These are phyloP conservation scores for Tachina lurida DNA, from an alignment of 2,888 invertebrate species.

Conservation along the genomic window DNA sequence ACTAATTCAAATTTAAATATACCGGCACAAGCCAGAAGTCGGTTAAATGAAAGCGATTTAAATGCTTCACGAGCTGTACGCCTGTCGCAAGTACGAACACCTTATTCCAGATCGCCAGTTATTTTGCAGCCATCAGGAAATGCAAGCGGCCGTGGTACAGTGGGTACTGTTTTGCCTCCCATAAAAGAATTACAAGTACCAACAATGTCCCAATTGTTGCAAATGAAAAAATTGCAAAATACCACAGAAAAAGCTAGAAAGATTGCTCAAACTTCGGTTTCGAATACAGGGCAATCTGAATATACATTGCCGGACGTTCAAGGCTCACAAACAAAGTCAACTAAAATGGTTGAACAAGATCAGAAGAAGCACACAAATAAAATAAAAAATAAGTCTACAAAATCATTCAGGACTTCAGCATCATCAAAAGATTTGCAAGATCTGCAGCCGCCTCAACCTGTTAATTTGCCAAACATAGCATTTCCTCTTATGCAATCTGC, in stretches of 20 bases:
- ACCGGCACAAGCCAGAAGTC: constrained; percentile 65
- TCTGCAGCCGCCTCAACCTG: constrained; percentile 82
- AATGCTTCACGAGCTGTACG: constrained; percentile 75
- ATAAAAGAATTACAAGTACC: constrained; percentile 85
- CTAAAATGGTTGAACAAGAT: constrained; percentile 39
- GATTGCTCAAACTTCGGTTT: constrained; percentile 81
- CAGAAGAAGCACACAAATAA: constrained; percentile 71
- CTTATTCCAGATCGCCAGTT: constrained; percentile 77
- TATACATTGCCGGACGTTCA: constrained; percentile 47
- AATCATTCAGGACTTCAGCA: constrained; percentile 72
- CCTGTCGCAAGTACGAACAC: constrained; percentile 75
- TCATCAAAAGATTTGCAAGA: constrained; percentile 77
- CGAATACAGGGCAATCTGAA: constrained; percentile 36
- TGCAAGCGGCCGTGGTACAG: constrained; percentile 48
- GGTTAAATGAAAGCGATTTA: constrained; percentile 77
- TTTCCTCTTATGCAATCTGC: constrained; percentile 80
- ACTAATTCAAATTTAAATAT: constrained; percentile 73
- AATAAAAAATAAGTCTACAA: constrained; percentile 67
- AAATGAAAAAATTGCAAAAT: constrained; percentile 86
- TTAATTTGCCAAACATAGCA: constrained; percentile 84
- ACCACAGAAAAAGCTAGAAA: constrained; percentile 85
- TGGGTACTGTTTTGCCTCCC: constrained; percentile 69
- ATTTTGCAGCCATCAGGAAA: constrained; percentile 72
- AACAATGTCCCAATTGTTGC: constrained; percentile 86
- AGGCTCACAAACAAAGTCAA: constrained; percentile 18